Base-by-base conservation (phyloP, 1,140 invertebrate genomes). In the Drosophila ercepeae region DNA sequence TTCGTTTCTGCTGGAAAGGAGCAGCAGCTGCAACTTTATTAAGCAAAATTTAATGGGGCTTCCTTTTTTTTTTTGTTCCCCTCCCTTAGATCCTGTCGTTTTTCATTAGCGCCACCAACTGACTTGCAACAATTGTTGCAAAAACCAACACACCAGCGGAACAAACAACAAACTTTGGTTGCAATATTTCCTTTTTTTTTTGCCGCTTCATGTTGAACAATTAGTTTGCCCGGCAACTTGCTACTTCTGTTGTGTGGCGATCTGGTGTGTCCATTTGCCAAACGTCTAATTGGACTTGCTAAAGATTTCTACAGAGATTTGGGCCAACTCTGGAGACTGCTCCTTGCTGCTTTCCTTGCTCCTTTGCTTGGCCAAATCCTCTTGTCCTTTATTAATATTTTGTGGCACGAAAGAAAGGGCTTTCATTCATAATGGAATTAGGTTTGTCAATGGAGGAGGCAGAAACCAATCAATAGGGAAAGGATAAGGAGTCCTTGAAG, bases 231-330 rank as follows among this genome's bases (percentile, higher is more conserved):
- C 39, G 42, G 55, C n/a, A n/a, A 72, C 59, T 61, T 39, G 51
- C 50, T 29, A 32, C 73, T 70, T 63, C 59, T 74, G 70, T 7
- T 27, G 45, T 16, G 6, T 18, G 18, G 16, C 16, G 39, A 18
- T 25, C 6, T 67, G 60, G 13, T 67, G 64, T 88, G 82, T 75
- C 82, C 82, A 88, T 88, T 88, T 88, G 78, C 64, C 74, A 88
- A 86, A 78, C 70, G 77, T 88, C 82, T 88, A 88, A 88, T 88
- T 88, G 82, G 82, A 89, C 82, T 88, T 82, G 74, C 69, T 75
- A 75, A 88, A 88, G 82, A 88, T 88, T 88, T 88, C 77, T 88
- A 88, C 82, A 88, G 82, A 88, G 82, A 88, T 88, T 88, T 88
- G 48, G 41, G 39, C 53, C 57, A 64, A 72, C 63, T 77, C 81